Base-by-base conservation (phyloP, 2,888 invertebrate species). In the Griposia aprilina region DNA sequence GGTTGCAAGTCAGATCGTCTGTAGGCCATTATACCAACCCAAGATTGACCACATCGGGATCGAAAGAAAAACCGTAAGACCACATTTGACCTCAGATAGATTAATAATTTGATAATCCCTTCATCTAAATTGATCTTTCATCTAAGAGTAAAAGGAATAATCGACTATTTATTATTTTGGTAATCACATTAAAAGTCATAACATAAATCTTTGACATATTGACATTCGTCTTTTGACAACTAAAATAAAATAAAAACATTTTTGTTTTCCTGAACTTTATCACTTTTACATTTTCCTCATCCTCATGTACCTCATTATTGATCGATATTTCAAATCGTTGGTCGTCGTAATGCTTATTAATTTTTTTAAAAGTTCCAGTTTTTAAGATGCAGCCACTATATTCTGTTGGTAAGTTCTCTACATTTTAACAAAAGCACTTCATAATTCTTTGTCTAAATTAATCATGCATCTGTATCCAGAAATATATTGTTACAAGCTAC, bases 311-410 rank as follows among this genome's bases (percentile, higher is more conserved):
- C 76, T 77, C 59, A 50, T 74, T 63, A 68, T 48, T 69, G 23
- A 41, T 67, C 59, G 52, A 74, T 84, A 83, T 76, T 80, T 30
- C 26, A n/a, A 55, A 67, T 50, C 60, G 50, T 36, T 60, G 60
- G 71, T 66, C n/a, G 69, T 75, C 73, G 80, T 78, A 76, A 82
- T 84, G 82, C 48, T 66, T 67, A 48, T 57, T 59, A 10, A 57
- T 57, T 72, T 60, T 17, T 30, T 67, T 48, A 41, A 17, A 55
- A 68, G 13, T 63, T 69, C 26, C 52, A 66, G 15, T 76, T 55
- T 50, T 7, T 72, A 81, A 67, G 36, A 90, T 90, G 90, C 90
- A 90, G 86, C 90, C 90, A 17, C 62, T 90, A 57, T 90, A 88
- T 87, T 89, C 90, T 77, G 90, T 90, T 78, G 90, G 90, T 90